Percentiles rank a stretch among this genome's conserved stretches.
Evolutionary conservation across 2,113 vertebrate species (phyloP).

Genomic region (Pedetes capensis): DNA sequence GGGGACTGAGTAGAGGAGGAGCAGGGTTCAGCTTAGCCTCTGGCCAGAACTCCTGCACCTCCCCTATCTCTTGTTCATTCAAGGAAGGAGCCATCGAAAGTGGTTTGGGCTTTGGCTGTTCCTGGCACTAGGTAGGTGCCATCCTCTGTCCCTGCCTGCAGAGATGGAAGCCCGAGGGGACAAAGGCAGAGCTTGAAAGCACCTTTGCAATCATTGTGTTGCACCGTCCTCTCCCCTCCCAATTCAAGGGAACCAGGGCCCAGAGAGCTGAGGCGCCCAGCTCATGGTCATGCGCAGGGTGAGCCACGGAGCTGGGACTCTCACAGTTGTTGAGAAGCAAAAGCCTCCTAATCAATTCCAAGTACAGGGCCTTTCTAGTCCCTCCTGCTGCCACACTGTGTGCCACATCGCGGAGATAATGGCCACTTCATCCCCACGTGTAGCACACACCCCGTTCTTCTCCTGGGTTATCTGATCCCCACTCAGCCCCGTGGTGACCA

Average conservation of each 20-base stretch:
- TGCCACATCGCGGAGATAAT: background rate
- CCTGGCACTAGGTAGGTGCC: background rate
- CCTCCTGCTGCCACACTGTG: no score
- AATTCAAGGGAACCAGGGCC: background rate
- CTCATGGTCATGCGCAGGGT: background rate
- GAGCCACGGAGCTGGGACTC: background rate
- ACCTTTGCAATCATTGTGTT: background rate
- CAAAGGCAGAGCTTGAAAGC: background rate
- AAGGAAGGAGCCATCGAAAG: background rate
- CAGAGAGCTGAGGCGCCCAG: background rate
- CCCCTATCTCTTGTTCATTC: background rate
- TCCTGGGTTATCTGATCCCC: background rate
- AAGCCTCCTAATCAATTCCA: background rate
- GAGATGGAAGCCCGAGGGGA: background rate
- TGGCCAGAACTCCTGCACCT: background rate
- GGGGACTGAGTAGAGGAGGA: background rate
- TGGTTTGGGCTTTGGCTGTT: background rate
- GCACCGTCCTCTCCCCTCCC: background rate
- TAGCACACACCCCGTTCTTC: background rate
- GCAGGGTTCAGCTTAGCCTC: background rate
- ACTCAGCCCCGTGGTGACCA: background rate
- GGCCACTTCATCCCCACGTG: background rate
- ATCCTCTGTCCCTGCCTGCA: background rate
- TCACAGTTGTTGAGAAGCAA: background rate
- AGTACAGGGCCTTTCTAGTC: background rate